Conservation (phyloP, 2,888 invertebrate species). For the Polyploca ridens region DNA sequence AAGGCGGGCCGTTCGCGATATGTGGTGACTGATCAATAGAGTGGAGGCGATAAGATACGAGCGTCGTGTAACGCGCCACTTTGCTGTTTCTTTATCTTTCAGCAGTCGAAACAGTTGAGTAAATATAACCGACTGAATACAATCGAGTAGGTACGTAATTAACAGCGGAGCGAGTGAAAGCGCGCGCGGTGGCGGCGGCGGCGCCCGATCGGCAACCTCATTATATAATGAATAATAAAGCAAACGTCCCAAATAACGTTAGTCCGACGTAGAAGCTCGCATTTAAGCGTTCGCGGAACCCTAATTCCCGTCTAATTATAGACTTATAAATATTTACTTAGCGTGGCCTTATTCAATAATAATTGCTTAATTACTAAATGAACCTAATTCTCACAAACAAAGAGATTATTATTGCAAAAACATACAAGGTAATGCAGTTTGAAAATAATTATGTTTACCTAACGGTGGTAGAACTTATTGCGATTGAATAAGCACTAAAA, state of each 20-base stretch:
- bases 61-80: conserved; percentile 69
- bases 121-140: conserved; percentile 77
- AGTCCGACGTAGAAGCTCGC: conserved; percentile 52
- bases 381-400: conserved; percentile 45
- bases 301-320: conserved; percentile 34
- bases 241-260: conserved; percentile 73
- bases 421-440: conserved; percentile 18
- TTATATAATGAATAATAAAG: conserved; percentile 82
- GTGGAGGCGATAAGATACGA: conserved; percentile 79
- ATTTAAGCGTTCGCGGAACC: conserved; percentile 49
- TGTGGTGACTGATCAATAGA: conserved; percentile 81
- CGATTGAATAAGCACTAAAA: conserved; percentile 6
- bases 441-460: conserved; percentile 9
- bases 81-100: conserved; percentile 79
- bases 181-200: conserved; percentile 58
- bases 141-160: conserved; percentile 71
- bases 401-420: conserved; percentile 45
- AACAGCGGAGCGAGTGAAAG: conserved; percentile 79
- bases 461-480: neutral
- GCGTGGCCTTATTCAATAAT: conserved; percentile 36
- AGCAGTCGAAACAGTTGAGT: conserved; percentile 80
- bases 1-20: conserved; percentile 79
- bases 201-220: conserved; percentile 65
- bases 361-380: conserved; percentile 42
- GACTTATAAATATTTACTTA: conserved; percentile 49